phyloP scores from a whole-genome alignment of 2,888 invertebrate species.

The Dicycla oo region DNA sequence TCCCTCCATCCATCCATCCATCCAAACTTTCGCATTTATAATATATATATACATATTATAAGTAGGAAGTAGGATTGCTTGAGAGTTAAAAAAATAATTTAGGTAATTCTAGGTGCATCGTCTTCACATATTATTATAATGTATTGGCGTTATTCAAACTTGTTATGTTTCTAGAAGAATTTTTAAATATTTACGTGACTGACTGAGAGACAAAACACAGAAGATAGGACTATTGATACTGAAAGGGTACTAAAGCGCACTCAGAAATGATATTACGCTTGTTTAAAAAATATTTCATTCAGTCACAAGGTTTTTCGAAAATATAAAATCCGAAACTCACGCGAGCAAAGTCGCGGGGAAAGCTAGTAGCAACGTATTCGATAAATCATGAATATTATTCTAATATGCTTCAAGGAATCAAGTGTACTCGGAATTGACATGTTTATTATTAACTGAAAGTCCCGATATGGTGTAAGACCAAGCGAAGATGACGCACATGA shows the following conservation, averaged over 20 bases:
- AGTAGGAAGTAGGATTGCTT: too few species aligned
- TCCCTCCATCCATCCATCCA: too few species aligned
- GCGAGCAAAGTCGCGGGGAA: background rate
- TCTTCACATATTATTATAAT: too few species aligned
- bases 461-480: conserved; percentile 26
- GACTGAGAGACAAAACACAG: background rate
- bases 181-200: too few species aligned
- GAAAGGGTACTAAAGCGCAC: background rate
- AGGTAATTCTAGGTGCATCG: too few species aligned
- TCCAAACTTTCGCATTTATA: too few species aligned
- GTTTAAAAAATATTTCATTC: background rate
- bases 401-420: background rate
- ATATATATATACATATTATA: too few species aligned
- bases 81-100: too few species aligned
- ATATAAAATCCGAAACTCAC: background rate
- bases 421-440: conserved; percentile 6
- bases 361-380: background rate
- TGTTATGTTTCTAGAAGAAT: too few species aligned
- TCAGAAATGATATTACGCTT: background rate
- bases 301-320: background rate
- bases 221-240: background rate
- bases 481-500: conserved; percentile 31
- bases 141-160: too few species aligned
- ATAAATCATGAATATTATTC: conserved; percentile 29
- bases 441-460: conserved; percentile 25